Evolutionary conservation across 2,113 vertebrate genomes (phyloP).

Genomic region (Callithrix jacchus): DNA sequence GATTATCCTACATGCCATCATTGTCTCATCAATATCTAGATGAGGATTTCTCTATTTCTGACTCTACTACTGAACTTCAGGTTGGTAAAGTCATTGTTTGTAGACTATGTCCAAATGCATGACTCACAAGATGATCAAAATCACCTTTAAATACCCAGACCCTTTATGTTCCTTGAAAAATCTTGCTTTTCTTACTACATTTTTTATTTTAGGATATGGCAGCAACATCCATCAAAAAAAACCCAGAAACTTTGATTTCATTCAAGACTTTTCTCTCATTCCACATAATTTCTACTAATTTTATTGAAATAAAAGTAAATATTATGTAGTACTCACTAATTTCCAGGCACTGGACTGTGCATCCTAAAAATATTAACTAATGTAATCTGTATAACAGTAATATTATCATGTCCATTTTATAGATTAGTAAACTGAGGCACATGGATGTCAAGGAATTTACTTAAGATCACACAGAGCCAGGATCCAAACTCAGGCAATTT

Average conservation of each 20-base stretch:
- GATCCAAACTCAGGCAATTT: not conserved
- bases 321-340: not conserved
- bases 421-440: not conserved
- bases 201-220: not conserved
- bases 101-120: not conserved
- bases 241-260: not conserved
- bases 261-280: not conserved
- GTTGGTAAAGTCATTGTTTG: not conserved
- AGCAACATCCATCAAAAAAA: not conserved
- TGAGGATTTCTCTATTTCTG: not conserved
- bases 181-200: not conserved
- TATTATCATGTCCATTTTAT: not conserved
- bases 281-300: not conserved
- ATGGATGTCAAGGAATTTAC: not conserved
- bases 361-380: not conserved
- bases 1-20: not conserved
- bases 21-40: not conserved
- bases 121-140: not conserved
- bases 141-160: not conserved
- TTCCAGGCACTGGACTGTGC: not conserved
- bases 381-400: not conserved
- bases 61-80: not conserved
- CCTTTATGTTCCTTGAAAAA: not conserved
- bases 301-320: not conserved
- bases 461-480: not conserved